Conservation (phyloP, 2,113 vertebrate species). For the Pyrgilauda ruficollis region DNA sequence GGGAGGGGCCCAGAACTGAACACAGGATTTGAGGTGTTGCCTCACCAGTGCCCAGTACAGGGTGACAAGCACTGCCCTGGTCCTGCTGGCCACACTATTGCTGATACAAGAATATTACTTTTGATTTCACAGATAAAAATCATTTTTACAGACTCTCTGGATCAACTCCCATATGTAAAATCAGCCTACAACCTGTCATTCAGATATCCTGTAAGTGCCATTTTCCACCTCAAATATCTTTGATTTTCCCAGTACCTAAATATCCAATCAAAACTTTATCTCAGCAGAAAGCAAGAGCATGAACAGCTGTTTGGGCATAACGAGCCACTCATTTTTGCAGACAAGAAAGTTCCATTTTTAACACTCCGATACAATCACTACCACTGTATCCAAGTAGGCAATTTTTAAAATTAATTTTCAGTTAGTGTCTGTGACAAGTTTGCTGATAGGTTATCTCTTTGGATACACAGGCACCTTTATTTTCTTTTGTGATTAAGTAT, state of each 20-base stretch:
- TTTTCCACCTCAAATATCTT: background rate
- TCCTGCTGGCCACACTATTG: background rate
- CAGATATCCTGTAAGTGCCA: background rate
- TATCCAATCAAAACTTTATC: background rate
- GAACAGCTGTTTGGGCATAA: background rate
- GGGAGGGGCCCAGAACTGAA: background rate
- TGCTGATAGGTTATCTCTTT: background rate
- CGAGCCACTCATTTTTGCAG: background rate
- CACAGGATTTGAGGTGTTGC: background rate
- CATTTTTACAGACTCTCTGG: background rate
- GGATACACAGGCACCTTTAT: background rate
- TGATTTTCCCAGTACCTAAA: background rate
- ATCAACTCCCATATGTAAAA: background rate
- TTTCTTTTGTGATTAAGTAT: background rate
- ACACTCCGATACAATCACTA: background rate
- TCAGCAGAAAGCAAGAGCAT: background rate
- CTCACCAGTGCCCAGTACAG: accelerated
- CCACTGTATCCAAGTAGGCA: background rate
- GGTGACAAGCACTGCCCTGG: background rate
- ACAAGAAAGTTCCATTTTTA: background rate
- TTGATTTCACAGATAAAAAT: background rate
- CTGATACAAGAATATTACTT: background rate
- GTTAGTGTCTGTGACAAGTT: background rate
- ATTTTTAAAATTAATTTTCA: background rate
- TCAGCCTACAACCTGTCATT: background rate